phyloP scores from a whole-genome alignment of 2,797 vertebrate genomes.

The Sebastes kiyomatsui region DNA sequence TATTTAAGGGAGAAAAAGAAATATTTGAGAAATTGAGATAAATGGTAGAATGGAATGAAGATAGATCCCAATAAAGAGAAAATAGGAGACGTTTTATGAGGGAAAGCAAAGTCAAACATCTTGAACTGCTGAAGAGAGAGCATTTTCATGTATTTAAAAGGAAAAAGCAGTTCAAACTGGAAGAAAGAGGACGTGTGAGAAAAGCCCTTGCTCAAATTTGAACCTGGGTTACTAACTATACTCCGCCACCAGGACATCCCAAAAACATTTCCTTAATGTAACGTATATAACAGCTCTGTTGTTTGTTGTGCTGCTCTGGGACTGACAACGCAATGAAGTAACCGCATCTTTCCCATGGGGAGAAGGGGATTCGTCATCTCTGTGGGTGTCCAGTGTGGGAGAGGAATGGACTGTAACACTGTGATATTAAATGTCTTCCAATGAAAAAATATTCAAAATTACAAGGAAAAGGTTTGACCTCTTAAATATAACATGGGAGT shows the following conservation, averaged over 20 bases:
- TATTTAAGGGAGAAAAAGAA: constrained; percentile 30
- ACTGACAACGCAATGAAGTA: constrained; percentile 37
- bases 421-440: constrained; percentile 51
- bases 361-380: constrained; percentile 30
- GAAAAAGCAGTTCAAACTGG: not conserved
- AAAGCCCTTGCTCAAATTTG: not conserved
- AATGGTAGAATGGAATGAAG: constrained; percentile 27
- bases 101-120: constrained; percentile 11
- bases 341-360: constrained; percentile 54
- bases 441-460: constrained; percentile 25
- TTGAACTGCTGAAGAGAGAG: constrained; percentile 5
- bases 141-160: not conserved
- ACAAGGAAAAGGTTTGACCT: constrained; percentile 42
- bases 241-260: not conserved
- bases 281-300: not conserved
- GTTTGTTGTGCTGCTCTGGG: not conserved
- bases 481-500: constrained; percentile 38
- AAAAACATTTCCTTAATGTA: not conserved
- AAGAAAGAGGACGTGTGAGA: not conserved
- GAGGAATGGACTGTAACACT: constrained; percentile 47
- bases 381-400: constrained; percentile 72
- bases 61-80: constrained; percentile 21
- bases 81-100: constrained; percentile 14
- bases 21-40: constrained; percentile 51
- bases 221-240: not conserved